Base-by-base conservation (phyloP, 2,888 invertebrate genomes). In the Hemithea aestivaria region DNA sequence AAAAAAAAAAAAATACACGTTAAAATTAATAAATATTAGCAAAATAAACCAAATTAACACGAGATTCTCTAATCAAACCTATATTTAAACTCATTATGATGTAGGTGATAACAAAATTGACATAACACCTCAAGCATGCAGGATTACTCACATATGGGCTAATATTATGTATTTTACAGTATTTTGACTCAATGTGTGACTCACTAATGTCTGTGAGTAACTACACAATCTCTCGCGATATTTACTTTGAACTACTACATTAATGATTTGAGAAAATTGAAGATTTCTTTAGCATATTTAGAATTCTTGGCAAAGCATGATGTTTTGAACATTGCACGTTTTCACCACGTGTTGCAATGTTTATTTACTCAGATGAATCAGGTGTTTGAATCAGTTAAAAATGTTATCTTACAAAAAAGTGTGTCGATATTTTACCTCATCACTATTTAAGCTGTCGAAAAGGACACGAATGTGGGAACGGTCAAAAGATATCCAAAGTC, bases 161-260 rank as follows among this genome's bases (percentile, higher is more conserved):
- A 56, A 53, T 56, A 65, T 65, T 70, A 57, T 68, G 53, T 53
- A 70, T 70, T 68, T 78, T 74, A 69, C 62, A 68, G 66, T 68
- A 67, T 74, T 81, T 81, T 73, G 75, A 80, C 65, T 77, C 77
- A 75, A 73, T 40, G 45, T 48, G 61, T 85, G 83, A 85, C 56
- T 84, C 84, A 84, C 51, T 51, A 53, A 50, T 68, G 58, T 73
- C 72, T 73, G 51, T 80, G 82, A 83, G 74, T 82, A 76, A 80
- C 44, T 50, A 62, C 45, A 55, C 52, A 74, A 64, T 61, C 60
- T 65, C 62, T 63, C 52, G 55, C 45, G 45, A 56, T 61, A 65
- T 58, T 44, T 42, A 37, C 29, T n/a, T 32, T 28, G 50, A 56
- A 50, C 37, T 38, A 34, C 32, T 40, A 9, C n/a, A 27, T 40